Percentiles rank a stretch among this genome's conserved stretches.
These are phyloP conservation scores for Lordiphosa fenestrarum DNA, from an alignment of 2,888 invertebrate species.

Conservation along the genomic window DNA sequence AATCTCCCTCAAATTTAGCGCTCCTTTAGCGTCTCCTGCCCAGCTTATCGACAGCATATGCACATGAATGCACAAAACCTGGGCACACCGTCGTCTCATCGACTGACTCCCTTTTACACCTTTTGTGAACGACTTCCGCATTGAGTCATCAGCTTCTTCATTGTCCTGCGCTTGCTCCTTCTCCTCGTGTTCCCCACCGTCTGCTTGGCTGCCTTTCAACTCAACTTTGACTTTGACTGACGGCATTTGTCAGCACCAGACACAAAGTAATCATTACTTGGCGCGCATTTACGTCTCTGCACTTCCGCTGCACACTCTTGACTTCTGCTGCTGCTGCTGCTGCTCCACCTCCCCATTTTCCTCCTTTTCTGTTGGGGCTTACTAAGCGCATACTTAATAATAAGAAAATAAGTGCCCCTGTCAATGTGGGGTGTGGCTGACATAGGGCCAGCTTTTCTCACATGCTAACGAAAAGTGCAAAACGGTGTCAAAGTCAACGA, in stretches of 20 bases:
- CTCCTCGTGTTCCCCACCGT: not conserved
- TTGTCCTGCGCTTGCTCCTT: conserved; percentile 12
- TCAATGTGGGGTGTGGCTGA: conserved; percentile 40
- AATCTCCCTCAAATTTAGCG: not conserved
- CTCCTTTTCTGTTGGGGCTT: conserved; percentile 17
- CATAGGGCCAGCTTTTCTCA: conserved; percentile 17
- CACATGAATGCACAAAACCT: conserved; percentile 52
- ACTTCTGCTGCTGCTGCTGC: conserved; percentile 7
- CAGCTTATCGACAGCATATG: conserved; percentile 55
- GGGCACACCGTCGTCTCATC: conserved; percentile 28
- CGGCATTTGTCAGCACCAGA: conserved; percentile 70
- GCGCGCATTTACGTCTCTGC: conserved; percentile 40
- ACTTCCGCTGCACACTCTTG: conserved; percentile 30
- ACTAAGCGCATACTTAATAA: conserved; percentile 73
- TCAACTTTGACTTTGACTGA: conserved; percentile 66
- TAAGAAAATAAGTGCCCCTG: conserved; percentile 69
- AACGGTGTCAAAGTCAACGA: conserved; percentile 68
- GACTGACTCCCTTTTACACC: conserved; percentile 25
- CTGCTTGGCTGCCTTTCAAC: conserved; percentile 5
- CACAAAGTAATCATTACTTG: conserved; percentile 72
- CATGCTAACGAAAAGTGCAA: conserved; percentile 63
- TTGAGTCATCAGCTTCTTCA: conserved; percentile 32
- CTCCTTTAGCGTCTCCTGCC: conserved; percentile 15
- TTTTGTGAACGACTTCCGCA: conserved; percentile 48
- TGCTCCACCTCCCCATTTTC: not conserved